Evolutionary conservation across 2,888 invertebrate species (phyloP).

Genomic region (Limnephilus rhombicus): DNA sequence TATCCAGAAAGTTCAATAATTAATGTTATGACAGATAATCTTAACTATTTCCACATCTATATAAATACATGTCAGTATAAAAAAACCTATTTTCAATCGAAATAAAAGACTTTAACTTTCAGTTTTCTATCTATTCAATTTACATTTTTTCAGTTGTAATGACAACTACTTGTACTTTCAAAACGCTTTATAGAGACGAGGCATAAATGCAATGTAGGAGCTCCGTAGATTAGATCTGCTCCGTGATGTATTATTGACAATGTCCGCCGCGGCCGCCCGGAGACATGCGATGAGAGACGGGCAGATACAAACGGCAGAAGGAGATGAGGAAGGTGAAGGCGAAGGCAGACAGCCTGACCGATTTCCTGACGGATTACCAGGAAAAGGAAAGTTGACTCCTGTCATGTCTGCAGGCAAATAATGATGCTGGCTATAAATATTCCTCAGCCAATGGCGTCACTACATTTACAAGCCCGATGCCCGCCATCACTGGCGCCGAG

Average conservation of each 20-base stretch:
- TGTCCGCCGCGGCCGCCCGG: too few species aligned
- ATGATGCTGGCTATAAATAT: conserved; percentile 14
- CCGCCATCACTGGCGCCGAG: neutral
- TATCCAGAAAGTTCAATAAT: too few species aligned
- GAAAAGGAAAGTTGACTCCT: conserved; percentile 29
- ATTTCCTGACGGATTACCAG: conserved; percentile 33
- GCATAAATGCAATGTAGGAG: neutral
- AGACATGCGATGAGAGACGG: neutral
- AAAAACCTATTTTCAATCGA: neutral
- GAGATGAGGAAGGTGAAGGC: neutral
- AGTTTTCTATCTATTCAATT: neutral
- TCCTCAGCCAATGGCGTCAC: neutral
- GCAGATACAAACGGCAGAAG: neutral
- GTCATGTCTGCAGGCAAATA: neutral
- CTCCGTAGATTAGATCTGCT: neutral
- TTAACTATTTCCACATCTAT: too few species aligned
- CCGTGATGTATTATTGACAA: neutral
- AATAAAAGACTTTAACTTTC: too few species aligned
- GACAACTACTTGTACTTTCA: neutral
- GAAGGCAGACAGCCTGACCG: conserved; percentile 11
- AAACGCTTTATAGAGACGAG: neutral
- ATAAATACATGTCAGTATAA: too few species aligned
- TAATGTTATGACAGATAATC: too few species aligned
- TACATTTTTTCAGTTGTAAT: neutral
- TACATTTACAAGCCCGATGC: neutral